Base-by-base conservation (phyloP, 2,797 vertebrate species). In the Ficedula albicollis region DNA sequence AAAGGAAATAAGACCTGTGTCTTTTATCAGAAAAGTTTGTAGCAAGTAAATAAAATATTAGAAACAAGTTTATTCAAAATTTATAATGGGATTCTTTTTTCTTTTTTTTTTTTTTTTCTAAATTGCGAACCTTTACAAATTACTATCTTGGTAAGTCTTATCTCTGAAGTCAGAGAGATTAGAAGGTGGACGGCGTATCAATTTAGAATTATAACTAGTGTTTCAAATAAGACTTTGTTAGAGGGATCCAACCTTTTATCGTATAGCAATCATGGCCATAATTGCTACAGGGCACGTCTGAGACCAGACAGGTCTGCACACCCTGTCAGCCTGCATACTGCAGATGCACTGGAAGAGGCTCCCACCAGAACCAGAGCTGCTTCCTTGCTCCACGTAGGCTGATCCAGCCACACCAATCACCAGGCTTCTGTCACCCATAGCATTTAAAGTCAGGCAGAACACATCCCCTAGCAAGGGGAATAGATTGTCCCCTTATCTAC, bases 391-490 rank as follows among this genome's bases (percentile, higher is more conserved):
- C 22, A 19, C 32, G 5, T 2, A 13, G 32, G 52, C 41, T 2
- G 3, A 51, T 34, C 25, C 58, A 72, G 66, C 36, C 21, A 27
- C 32, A 15, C 7, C 1, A 2, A 7, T 29, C 54, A 74, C 10
- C 43, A n/a, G 56, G 32, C 14, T 87, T 55, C 56, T 51, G 30
- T 36, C 25, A 60, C 10, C 11, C 29, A 49, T 2, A 34, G 12
- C 17, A 67, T 16, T 74, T 39, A n/a, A 62, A 78, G 30, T 62
- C 26, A 73, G 18, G 16, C 9, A 30, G 21, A 86, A 62, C 0
- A 5, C 10, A 43, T 22, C 6, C 5, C 20, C 20, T 1, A 0
- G 38, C 7, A 27, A 78, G 15, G 9, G 10, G 15, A 16, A 11
- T 17, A 9, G 29, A 43, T 44, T 63, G 38, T 63, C 7, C 20